A percentile compares a stretch with the other conserved stretches of the same genome.
Conservation (phyloP, 2,113 vertebrate genomes). For the Nothobranchius kuhntae region DNA sequence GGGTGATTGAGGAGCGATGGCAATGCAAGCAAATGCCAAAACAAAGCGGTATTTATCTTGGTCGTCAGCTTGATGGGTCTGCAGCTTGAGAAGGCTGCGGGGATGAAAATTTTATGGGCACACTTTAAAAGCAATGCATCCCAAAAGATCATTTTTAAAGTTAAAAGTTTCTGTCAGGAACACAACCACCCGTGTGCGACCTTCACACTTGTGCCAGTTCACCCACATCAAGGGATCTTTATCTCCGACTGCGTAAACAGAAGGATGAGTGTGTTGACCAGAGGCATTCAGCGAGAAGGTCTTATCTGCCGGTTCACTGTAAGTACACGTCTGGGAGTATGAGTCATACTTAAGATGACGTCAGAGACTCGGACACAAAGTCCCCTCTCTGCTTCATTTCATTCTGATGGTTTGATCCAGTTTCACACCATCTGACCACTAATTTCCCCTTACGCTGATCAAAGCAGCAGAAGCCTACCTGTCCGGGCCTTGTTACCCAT, state of each 20-base stretch:
- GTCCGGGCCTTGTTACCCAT: constrained; percentile 42
- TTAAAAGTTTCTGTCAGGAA: constrained; percentile 42
- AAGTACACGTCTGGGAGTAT: constrained; percentile 25
- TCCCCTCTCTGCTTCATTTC: constrained; percentile 25
- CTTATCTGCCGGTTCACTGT: constrained; percentile 43
- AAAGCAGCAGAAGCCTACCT: constrained; percentile 56
- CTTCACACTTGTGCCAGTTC: constrained; percentile 42
- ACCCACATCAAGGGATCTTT: constrained; percentile 38
- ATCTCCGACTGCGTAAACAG: constrained; percentile 15
- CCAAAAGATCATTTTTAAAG: constrained; percentile 40
- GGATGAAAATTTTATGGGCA: constrained; percentile 47
- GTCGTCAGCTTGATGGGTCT: constrained; percentile 35
- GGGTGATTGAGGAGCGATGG: constrained; percentile 60
- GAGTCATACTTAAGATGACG: constrained; percentile 41
- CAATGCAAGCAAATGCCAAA: constrained; percentile 64
- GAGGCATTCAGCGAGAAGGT: constrained; percentile 48
- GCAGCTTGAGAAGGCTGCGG: constrained; percentile 12
- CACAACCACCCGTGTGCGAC: constrained; percentile 43
- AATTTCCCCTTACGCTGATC: constrained; percentile 46
- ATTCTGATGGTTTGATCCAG: constrained; percentile 49
- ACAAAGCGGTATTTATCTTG: constrained; percentile 42
- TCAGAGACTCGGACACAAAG: constrained; percentile 23
- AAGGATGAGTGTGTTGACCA: constrained; percentile 37
- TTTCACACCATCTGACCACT: constrained; percentile 48
- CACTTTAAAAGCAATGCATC: constrained; percentile 32